Evolutionary conservation across 2,797 vertebrate species (phyloP).

Genomic region (Silurus lanzhouensis): DNA sequence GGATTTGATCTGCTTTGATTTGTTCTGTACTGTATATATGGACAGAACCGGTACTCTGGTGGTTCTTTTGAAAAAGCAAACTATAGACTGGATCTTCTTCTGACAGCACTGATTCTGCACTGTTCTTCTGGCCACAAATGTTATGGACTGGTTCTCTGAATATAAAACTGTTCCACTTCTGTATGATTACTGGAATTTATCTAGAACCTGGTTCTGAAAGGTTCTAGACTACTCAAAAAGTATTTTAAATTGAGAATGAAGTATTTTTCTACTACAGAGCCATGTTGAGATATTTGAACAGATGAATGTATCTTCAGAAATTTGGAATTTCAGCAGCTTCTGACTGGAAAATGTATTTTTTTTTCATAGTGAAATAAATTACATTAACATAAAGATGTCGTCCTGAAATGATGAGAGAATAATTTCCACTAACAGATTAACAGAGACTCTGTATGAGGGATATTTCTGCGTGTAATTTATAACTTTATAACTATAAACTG

Average conservation of each 20-base stretch:
- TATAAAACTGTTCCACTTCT: conserved; percentile 1
- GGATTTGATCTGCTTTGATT: neutral
- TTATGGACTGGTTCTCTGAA: neutral
- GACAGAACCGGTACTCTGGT: neutral
- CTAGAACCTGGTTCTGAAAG: neutral
- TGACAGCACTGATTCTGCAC: conserved; percentile 5
- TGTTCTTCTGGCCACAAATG: neutral
- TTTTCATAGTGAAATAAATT: conserved; percentile 22
- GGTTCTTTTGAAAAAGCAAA: neutral
- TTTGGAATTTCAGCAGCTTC: neutral
- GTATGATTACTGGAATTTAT: neutral
- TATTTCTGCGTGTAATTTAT: conserved; percentile 76
- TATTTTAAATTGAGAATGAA: too few species aligned
- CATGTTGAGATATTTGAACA: neutral
- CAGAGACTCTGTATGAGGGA: conserved; percentile 80
- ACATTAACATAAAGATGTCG: conserved; percentile 73
- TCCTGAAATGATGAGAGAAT: conserved; percentile 23
- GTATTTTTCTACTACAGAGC: neutral
- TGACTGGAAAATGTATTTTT: neutral
- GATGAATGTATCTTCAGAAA: conserved; percentile 24
- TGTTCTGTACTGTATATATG: neutral
- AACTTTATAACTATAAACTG: conserved; percentile 72
- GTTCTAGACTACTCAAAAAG: neutral
- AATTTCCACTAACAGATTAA: conserved; percentile 81
- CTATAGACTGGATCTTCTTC: neutral